These are phyloP conservation scores for Rhynchonycteris naso DNA, from an alignment of 2,797 vertebrate genomes.

Conservation along the genomic window DNA sequence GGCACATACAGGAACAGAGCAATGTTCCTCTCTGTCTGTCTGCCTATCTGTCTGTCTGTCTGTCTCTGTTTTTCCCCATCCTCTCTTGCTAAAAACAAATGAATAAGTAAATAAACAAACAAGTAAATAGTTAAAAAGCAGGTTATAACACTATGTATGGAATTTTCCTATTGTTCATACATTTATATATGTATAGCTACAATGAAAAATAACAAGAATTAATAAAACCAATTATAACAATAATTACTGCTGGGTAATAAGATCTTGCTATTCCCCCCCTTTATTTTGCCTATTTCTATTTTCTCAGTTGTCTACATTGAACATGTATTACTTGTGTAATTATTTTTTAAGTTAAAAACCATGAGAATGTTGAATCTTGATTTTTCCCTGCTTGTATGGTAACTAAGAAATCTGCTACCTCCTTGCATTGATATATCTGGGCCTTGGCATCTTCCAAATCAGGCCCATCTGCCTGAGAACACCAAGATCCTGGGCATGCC, in stretches of 20 bases:
- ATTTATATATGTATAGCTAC: neutral
- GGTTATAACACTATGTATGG: neutral
- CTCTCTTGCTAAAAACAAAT: too few species aligned
- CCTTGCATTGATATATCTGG: neutral
- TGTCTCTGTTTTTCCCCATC: too few species aligned
- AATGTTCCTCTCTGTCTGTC: too few species aligned
- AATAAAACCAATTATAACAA: neutral
- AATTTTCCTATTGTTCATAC: neutral
- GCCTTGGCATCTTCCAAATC: neutral
- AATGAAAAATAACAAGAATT: slow-evolving; percentile 5
- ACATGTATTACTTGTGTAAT: neutral
- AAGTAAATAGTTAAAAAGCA: neutral
- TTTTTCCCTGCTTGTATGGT: neutral
- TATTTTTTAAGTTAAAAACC: slow-evolving; percentile 53
- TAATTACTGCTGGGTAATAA: neutral
- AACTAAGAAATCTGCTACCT: neutral
- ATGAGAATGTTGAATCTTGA: slow-evolving; percentile 6
- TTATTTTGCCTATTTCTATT: neutral
- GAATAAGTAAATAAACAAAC: neutral
- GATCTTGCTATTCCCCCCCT: neutral
- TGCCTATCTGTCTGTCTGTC: too few species aligned
- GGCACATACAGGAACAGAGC: too few species aligned
- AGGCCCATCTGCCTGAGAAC: neutral
- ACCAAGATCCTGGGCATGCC: neutral
- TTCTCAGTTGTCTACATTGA: neutral